A percentile compares a stretch with the other conserved stretches of the same genome.
These are phyloP conservation scores for Ophonus ardosiacus DNA, from an alignment of 2,888 invertebrate genomes.

Conservation along the genomic window DNA sequence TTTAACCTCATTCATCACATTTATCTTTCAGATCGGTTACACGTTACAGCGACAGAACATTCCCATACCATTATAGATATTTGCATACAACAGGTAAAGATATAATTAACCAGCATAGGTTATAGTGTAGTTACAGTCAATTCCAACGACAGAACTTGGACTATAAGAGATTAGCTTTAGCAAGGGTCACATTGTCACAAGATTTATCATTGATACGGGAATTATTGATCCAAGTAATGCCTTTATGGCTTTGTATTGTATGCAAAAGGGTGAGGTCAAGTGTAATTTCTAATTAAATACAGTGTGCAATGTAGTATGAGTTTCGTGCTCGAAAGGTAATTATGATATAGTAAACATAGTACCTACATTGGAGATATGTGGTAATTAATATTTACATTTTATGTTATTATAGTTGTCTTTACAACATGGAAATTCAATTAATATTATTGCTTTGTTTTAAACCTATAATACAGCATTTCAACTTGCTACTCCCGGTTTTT, in stretches of 20 bases:
- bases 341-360: background rate
- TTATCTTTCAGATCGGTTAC: too few relatives aligned
- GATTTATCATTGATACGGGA: slow-evolving; percentile 28
- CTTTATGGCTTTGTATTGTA: background rate
- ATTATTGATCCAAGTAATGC: slow-evolving; percentile 10
- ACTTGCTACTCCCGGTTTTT: too few relatives aligned
- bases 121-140: background rate
- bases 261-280: background rate
- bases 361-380: background rate
- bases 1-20: too few relatives aligned
- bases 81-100: slow-evolving; percentile 22
- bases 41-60: background rate
- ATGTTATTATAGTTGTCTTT: background rate
- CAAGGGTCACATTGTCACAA: slow-evolving; percentile 14
- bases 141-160: slow-evolving; percentile 8
- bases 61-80: background rate
- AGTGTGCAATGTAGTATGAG: background rate
- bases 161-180: slow-evolving; percentile 9
- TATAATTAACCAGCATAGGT: background rate
- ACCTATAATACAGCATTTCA: too few relatives aligned
- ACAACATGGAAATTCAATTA: too few relatives aligned
- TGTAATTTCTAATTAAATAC: background rate
- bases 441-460: too few relatives aligned
- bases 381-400: background rate
- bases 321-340: background rate